Conservation (phyloP, 2,113 vertebrate species). For the Xenus cinereus region DNA sequence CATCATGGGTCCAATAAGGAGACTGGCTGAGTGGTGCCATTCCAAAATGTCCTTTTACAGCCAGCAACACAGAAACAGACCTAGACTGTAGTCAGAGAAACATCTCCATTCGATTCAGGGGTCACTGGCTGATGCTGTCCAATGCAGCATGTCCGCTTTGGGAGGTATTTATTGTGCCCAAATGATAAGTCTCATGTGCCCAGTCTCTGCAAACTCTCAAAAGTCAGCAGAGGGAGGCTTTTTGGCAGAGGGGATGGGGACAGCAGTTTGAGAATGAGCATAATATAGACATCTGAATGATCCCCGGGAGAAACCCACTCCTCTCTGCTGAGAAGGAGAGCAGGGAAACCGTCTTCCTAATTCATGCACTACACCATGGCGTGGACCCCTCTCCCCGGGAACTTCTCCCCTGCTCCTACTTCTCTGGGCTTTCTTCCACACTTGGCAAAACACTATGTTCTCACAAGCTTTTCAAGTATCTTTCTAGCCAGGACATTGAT, state of each 20-base stretch:
- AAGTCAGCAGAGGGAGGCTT: neutral
- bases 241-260: neutral
- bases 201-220: neutral
- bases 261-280: neutral
- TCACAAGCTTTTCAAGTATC: neutral
- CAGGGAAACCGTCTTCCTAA: neutral
- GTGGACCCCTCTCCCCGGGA: neutral
- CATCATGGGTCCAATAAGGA: accelerated
- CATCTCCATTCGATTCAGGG: neutral
- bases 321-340: neutral
- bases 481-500: neutral
- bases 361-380: neutral
- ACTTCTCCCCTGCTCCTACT: neutral
- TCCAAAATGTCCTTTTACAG: neutral
- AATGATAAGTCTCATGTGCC: neutral
- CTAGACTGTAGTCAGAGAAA: neutral
- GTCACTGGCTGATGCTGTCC: neutral
- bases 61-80: neutral
- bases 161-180: neutral
- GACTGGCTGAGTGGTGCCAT: neutral
- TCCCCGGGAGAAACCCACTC: neutral
- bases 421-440: neutral
- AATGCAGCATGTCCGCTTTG: accelerated
- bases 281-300: neutral
- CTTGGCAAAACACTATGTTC: neutral